Evolutionary conservation across 2,888 invertebrate genomes (phyloP).

Genomic region (Cheilosia scutellata): DNA sequence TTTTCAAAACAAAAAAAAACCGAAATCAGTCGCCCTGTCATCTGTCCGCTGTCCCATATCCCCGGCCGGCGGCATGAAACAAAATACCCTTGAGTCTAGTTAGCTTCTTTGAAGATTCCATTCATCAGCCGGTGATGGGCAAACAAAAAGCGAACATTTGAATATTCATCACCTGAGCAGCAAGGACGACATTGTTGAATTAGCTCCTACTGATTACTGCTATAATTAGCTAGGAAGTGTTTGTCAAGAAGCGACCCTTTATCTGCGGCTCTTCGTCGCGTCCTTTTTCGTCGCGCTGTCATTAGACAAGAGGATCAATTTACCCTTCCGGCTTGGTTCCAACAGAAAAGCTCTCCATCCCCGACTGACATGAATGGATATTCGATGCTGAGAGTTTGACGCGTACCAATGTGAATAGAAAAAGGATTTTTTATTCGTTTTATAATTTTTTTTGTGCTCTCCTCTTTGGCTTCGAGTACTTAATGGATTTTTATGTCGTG

Average conservation of each 20-base stretch:
- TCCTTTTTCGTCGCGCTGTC: not conserved
- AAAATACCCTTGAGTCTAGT: slow-evolving; percentile 74
- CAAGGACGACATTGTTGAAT: slow-evolving; percentile 60
- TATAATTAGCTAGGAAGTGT: slow-evolving; percentile 75
- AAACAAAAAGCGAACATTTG: slow-evolving; percentile 21
- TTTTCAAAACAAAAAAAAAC: slow-evolving; percentile 9
- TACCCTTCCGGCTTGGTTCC: slow-evolving; percentile 70
- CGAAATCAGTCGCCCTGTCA: slow-evolving; percentile 13
- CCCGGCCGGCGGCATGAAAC: slow-evolving; percentile 65
- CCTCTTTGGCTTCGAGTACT: slow-evolving; percentile 19
- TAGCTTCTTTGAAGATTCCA: slow-evolving; percentile 66
- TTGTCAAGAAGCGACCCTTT: slow-evolving; percentile 65
- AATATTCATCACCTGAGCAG: slow-evolving; percentile 68
- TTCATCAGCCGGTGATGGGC: slow-evolving; percentile 61
- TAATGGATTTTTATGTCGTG: slow-evolving; percentile 73
- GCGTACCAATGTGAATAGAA: slow-evolving; percentile 53
- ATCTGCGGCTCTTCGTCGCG: slow-evolving; percentile 2
- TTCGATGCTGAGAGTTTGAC: slow-evolving; percentile 58
- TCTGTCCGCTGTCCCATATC: not conserved
- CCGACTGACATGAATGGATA: slow-evolving; percentile 40
- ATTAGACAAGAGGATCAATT: slow-evolving; percentile 71
- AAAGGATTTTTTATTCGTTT: slow-evolving; percentile 15
- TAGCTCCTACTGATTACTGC: slow-evolving; percentile 72
- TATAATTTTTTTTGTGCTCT: not conserved
- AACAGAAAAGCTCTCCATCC: slow-evolving; percentile 44